Evolutionary conservation across 2,113 vertebrate genomes (phyloP), one percentile per base, ranked within the genome.

Genomic region (Cebidichthys violaceus): DNA sequence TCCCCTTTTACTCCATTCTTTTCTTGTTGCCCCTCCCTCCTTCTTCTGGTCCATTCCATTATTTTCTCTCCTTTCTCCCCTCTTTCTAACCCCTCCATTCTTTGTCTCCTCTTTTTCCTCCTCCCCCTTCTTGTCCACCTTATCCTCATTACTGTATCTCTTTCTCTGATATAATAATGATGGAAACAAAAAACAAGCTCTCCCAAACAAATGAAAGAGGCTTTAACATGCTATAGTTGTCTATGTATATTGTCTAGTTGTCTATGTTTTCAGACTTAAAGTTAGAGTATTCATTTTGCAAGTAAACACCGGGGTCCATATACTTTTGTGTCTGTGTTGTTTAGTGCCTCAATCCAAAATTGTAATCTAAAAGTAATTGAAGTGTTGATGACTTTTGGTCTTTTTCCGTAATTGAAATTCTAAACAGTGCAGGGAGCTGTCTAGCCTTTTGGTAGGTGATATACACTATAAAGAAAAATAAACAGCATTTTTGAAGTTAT

Each of bases 41-140:
- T 78, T 39, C 45, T 35, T 20, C 54, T 71, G 45, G 50, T 47
- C 45, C 60, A 60, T 80, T 62, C 41, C 22, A 54, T 70, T 80
- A 66, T 67, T 65, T 22, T 54, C 41, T 54, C 39, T 77, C n/a
- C 45, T 61, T 59, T 59, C 62, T 74, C 13, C 22, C n/a, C 24
- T 37, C 37, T 60, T 24, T 73, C 10, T 60, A 52, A 43, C 50
- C 20, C 54, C 18, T 59, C 55, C 18, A 10, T 33, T 37, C 29
- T 54, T 67, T 33, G 27, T 39, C 31, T 52, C 14, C 35, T 15
- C 2, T 20, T 69, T 37, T 35, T 35, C n/a, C 59, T 9, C 45
- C 22, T 45, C 33, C 14, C 37, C 41, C 8, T 20, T 24, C 47
- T 54, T 17, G 6, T 35, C 55, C 54, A 29, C n/a, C 27, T 37